A percentile compares a stretch with the other conserved stretches of the same genome.
Conservation (phyloP, 2,888 invertebrate genomes). For the Neoaliturus tenellus region DNA sequence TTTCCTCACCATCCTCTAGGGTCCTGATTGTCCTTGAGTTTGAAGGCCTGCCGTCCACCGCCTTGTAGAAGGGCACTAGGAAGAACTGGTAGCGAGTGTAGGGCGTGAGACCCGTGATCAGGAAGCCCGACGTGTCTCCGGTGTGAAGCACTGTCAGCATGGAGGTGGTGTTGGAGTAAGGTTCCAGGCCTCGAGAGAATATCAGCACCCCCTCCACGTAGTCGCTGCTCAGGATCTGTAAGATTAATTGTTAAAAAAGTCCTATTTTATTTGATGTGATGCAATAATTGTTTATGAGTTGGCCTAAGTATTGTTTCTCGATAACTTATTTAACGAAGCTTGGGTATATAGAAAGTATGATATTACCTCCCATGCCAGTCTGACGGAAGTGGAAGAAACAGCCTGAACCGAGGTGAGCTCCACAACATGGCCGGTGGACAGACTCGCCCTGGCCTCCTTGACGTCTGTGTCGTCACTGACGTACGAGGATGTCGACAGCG, state of each 20-base stretch:
- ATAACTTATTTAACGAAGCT: no score
- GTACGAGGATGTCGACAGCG: slow-evolving; percentile 65
- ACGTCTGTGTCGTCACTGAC: slow-evolving; percentile 70
- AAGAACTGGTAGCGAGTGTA: slow-evolving; percentile 95
- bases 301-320: no score
- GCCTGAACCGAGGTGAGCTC: slow-evolving; percentile 89
- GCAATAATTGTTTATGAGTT: no score
- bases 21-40: slow-evolving; percentile 90
- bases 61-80: slow-evolving; percentile 92
- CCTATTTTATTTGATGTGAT: no score
- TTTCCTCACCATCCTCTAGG: slow-evolving; percentile 91
- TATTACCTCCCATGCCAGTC: slow-evolving; percentile 90
- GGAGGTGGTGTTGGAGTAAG: slow-evolving; percentile 79
- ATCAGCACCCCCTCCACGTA: slow-evolving; percentile 90
- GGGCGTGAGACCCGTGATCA: slow-evolving; percentile 87
- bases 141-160: slow-evolving; percentile 89
- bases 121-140: slow-evolving; percentile 86
- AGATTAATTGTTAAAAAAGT: no score
- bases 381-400: slow-evolving; percentile 89
- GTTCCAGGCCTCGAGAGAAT: slow-evolving; percentile 83
- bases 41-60: slow-evolving; percentile 92
- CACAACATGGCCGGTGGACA: slow-evolving; percentile 85
- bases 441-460: slow-evolving; percentile 83
- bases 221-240: slow-evolving; percentile 82
- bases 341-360: neutral